phyloP scores from a whole-genome alignment of 1,140 invertebrate genomes.

The Hylaeus anthracinus region DNA sequence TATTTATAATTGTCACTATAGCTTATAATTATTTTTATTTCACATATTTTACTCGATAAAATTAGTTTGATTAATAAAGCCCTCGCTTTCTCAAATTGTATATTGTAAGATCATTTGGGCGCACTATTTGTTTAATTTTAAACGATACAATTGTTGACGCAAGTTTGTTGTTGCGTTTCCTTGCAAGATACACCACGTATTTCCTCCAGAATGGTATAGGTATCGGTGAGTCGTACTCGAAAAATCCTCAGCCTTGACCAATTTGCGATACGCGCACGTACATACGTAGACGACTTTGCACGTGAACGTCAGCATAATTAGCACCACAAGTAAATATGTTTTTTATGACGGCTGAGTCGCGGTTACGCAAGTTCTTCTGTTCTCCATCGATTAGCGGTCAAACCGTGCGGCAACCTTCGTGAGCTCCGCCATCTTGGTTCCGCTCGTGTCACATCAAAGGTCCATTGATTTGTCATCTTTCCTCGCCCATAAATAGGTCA shows the following conservation, averaged over 20 bases:
- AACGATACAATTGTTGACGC: too few species aligned
- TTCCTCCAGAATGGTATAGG: too few species aligned
- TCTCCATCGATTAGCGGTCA: constrained; percentile 38
- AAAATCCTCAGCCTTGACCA: constrained; percentile 19
- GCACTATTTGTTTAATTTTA: too few species aligned
- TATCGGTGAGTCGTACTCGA: background rate
- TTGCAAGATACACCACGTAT: too few species aligned
- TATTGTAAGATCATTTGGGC: too few species aligned
- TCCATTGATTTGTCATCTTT: constrained; percentile 40
- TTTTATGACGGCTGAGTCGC: constrained; percentile 27
- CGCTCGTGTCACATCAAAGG: background rate
- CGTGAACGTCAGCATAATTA: constrained; percentile 41
- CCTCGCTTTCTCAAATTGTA: too few species aligned
- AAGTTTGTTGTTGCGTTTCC: too few species aligned
- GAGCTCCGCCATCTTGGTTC: constrained; percentile 18
- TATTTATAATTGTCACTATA: too few species aligned
- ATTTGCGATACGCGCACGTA: background rate
- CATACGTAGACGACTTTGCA: background rate
- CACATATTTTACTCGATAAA: too few species aligned
- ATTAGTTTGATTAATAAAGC: too few species aligned
- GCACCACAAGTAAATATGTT: constrained; percentile 43
- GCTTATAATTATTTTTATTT: too few species aligned
- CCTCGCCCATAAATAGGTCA: constrained; percentile 32
- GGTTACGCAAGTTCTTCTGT: constrained; percentile 48
- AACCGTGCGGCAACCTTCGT: constrained; percentile 30